These are phyloP conservation scores for Danaus plexippus DNA, from an alignment of 1,140 invertebrate genomes.

Conservation along the genomic window DNA sequence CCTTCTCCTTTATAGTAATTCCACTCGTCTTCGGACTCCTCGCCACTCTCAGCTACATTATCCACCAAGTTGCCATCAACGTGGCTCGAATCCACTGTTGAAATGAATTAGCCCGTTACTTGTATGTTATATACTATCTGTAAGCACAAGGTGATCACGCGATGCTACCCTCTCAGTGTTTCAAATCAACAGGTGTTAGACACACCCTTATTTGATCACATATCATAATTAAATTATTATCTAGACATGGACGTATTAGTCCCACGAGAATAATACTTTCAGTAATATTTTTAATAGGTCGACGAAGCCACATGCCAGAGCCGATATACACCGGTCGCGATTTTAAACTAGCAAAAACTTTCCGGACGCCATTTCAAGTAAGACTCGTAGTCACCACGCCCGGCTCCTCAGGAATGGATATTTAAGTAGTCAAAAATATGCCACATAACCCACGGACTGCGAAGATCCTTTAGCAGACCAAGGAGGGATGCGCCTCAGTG, in stretches of 20 bases:
- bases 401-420: constrained; percentile 29
- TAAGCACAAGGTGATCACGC: constrained; percentile 33
- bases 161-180: constrained; percentile 23
- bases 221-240: constrained; percentile 1
- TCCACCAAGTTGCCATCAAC: constrained; percentile 72
- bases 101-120: constrained; percentile 8
- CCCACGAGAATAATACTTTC: constrained; percentile 7
- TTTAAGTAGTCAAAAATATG: constrained; percentile 25
- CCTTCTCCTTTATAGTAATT: constrained; percentile 79
- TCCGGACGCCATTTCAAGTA: constrained; percentile 66
- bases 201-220: constrained; percentile 51
- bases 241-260: too few species aligned
- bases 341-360: constrained; percentile 60
- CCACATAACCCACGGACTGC: constrained; percentile 31
- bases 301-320: constrained; percentile 32
- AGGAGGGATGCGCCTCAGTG: constrained; percentile 58
- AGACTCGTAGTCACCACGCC: constrained; percentile 51
- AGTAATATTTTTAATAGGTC: constrained; percentile 2
- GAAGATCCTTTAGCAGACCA: constrained; percentile 43
- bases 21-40: constrained; percentile 85
- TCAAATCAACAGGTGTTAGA: constrained; percentile 55
- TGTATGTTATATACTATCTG: too few species aligned
- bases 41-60: constrained; percentile 82
- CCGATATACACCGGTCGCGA: constrained; percentile 62
- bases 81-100: constrained; percentile 59